Evolutionary conservation across 2,113 vertebrate species (phyloP).

Genomic region (Eudorcas thomsonii): DNA sequence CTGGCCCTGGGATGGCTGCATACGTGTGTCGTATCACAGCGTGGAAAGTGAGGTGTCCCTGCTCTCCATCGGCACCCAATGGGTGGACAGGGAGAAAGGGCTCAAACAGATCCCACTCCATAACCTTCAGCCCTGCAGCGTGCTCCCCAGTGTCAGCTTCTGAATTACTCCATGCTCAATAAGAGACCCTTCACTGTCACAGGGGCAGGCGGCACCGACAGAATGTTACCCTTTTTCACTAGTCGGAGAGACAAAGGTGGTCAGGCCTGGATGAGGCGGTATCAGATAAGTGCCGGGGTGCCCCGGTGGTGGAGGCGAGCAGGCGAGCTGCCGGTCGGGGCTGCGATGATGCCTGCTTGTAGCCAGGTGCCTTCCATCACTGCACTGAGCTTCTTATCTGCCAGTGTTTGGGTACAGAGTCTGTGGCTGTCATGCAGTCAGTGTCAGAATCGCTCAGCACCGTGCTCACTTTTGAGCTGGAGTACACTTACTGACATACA

Average conservation of each 20-base stretch:
- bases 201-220: background rate
- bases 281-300: background rate
- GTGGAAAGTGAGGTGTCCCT: background rate
- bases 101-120: background rate
- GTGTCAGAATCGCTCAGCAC: constrained; percentile 66
- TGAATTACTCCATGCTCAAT: background rate
- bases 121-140: background rate
- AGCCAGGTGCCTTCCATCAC: constrained; percentile 25
- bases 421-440: constrained; percentile 27
- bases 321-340: background rate
- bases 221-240: background rate
- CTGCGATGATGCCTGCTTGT: constrained; percentile 13
- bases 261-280: background rate
- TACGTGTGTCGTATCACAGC: background rate
- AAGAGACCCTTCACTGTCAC: background rate
- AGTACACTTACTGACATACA: constrained; percentile 66
- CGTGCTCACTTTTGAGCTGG: constrained; percentile 70
- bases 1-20: background rate
- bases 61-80: background rate
- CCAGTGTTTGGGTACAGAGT: constrained; percentile 53
- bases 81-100: background rate
- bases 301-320: background rate
- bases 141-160: background rate
- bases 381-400: constrained; percentile 57
- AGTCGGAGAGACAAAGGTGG: constrained; percentile 23